These are phyloP conservation scores for Pyrocoelia pectoralis DNA, from an alignment of 2,888 invertebrate genomes.

Conservation along the genomic window DNA sequence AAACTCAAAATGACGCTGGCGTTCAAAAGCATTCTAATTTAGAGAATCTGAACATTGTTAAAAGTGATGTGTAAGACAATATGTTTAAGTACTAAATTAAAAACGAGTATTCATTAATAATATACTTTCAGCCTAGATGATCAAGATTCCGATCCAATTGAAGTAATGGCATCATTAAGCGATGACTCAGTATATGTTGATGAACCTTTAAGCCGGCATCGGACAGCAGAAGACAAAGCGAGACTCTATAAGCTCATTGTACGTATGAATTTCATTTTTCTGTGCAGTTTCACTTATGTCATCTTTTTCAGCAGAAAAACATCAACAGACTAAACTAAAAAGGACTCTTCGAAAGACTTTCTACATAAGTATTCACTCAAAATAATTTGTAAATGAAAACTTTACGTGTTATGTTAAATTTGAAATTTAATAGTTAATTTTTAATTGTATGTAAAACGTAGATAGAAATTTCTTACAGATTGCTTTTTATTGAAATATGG, in stretches of 20 bases:
- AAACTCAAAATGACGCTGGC: slow-evolving; percentile 13
- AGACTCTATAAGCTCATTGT: slow-evolving; percentile 28
- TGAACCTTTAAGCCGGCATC: slow-evolving; percentile 18
- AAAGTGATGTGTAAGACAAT: slow-evolving; percentile 16
- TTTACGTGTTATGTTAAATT: background rate
- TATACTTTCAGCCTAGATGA: slow-evolving; percentile 23
- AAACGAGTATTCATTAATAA: background rate
- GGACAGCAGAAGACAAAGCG: slow-evolving; percentile 15
- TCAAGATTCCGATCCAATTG: slow-evolving; percentile 16
- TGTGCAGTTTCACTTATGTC: background rate
- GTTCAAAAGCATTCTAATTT: slow-evolving; percentile 14
- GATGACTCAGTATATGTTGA: slow-evolving; percentile 28
- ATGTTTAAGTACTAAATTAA: background rate
- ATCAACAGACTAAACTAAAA: slow-evolving; percentile 19
- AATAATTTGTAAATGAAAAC: slow-evolving; percentile 5
- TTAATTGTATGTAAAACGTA: background rate
- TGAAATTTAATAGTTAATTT: background rate
- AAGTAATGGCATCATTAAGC: slow-evolving; percentile 14
- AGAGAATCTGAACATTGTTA: slow-evolving; percentile 7
- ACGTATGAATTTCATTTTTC: background rate
- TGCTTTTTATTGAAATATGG: background rate
- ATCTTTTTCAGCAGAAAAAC: slow-evolving; percentile 21
- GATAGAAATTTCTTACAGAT: background rate
- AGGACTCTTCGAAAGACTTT: background rate
- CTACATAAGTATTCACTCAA: background rate